Percentiles rank a stretch among this genome's conserved stretches.
Evolutionary conservation across 2,797 vertebrate species (phyloP).

Genomic region (Crypturellus tataupa): DNA sequence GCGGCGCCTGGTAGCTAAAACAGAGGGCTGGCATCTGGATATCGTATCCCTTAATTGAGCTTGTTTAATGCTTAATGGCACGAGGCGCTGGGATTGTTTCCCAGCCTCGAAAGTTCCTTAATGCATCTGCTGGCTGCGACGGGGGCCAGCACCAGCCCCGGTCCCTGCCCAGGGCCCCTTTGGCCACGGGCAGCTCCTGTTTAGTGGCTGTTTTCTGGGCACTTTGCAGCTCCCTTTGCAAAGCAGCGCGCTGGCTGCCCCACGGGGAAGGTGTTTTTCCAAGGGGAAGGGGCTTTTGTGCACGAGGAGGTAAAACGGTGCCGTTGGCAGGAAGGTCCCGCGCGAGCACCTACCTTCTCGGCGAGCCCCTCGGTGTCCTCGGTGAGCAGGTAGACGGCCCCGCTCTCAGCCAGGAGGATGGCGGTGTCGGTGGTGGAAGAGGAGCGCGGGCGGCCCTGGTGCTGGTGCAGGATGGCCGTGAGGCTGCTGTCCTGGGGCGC

Average conservation of each 20-base stretch:
- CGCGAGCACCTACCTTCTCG: conserved; percentile 77
- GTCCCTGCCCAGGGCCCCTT: too few relatives aligned
- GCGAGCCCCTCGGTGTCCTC: conserved; percentile 80
- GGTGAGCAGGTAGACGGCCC: conserved; percentile 68
- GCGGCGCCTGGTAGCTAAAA: background rate
- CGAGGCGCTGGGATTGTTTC: background rate
- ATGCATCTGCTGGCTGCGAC: background rate
- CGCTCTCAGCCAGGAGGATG: conserved; percentile 79
- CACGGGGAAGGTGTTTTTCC: background rate
- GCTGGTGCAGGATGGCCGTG: conserved; percentile 85
- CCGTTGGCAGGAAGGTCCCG: too few relatives aligned
- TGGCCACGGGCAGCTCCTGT: too few relatives aligned
- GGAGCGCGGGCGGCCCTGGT: conserved; percentile 85
- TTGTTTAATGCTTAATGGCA: background rate
- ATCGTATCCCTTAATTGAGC: background rate
- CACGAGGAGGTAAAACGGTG: background rate
- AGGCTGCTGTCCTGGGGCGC: conserved; percentile 84
- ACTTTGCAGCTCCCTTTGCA: background rate
- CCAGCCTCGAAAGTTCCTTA: background rate
- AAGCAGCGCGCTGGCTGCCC: background rate
- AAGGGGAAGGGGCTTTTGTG: background rate
- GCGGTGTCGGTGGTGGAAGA: conserved; percentile 87
- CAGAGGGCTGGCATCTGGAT: background rate
- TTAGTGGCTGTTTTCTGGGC: too few relatives aligned
- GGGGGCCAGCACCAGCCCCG: too few relatives aligned